Evolutionary conservation across 1,140 invertebrate species (phyloP).

Genomic region (Rhopalosiphum padi): DNA sequence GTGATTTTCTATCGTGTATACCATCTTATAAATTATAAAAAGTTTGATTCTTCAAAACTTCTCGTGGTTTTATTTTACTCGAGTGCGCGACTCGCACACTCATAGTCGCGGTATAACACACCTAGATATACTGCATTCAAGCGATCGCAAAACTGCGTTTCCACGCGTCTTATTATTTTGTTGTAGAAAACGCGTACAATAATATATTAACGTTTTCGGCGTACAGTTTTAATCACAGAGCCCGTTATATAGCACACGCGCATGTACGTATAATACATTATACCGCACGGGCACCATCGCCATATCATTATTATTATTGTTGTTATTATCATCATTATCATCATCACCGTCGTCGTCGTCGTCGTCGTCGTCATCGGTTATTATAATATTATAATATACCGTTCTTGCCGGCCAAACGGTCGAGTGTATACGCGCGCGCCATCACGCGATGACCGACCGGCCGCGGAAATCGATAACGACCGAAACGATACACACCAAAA

Average conservation of each 20-base stretch:
- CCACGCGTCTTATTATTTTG: too few species aligned
- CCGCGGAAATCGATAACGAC: constrained; percentile 27
- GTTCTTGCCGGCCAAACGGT: background rate
- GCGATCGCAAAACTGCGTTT: background rate
- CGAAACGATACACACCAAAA: background rate
- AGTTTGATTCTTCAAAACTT: too few species aligned
- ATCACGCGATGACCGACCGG: background rate
- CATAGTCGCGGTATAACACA: too few species aligned
- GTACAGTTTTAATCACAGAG: background rate
- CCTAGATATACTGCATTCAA: too few species aligned
- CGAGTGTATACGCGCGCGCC: background rate
- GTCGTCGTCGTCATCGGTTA: too few species aligned
- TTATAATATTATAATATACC: background rate
- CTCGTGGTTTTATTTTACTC: background rate
- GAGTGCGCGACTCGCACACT: background rate
- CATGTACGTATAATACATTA: background rate
- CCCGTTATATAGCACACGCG: background rate
- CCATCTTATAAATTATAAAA: too few species aligned
- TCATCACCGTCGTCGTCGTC: background rate
- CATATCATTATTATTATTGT: background rate
- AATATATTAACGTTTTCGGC: background rate
- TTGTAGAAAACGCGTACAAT: background rate
- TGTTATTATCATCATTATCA: background rate
- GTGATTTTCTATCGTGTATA: too few species aligned
- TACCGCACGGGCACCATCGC: background rate